phyloP scores from a whole-genome alignment of 2,888 invertebrate genomes.

The Anoncus sp. region DNA sequence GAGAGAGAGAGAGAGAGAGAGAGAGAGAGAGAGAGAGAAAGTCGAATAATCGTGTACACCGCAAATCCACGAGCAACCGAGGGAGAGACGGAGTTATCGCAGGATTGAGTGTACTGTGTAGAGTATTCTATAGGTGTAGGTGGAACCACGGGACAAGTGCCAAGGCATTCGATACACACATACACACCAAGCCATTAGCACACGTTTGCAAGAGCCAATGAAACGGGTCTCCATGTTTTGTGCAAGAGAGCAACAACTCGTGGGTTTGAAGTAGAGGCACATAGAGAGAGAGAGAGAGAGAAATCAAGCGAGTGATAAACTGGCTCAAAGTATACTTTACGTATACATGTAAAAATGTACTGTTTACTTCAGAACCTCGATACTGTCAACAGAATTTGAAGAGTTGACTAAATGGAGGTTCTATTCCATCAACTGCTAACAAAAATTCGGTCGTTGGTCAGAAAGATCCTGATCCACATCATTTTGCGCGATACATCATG shows the following conservation, averaged over 20 bases:
- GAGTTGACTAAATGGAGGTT: background rate
- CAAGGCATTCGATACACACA: constrained; percentile 22
- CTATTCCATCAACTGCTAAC: too few species aligned
- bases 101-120: constrained; percentile 50
- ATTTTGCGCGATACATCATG: too few species aligned
- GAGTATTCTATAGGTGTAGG: constrained; percentile 8
- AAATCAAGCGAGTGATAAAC: background rate
- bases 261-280: background rate
- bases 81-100: constrained; percentile 54
- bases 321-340: background rate
- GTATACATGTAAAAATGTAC: background rate
- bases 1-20: too few species aligned
- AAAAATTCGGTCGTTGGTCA: background rate
- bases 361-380: background rate
- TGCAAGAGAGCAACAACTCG: constrained; percentile 49
- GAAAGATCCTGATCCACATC: background rate
- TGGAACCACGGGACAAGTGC: constrained; percentile 10
- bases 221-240: constrained; percentile 62
- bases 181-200: background rate
- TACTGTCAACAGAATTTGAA: background rate
- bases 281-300: background rate
- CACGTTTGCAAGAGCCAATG: constrained; percentile 59
- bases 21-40: constrained; percentile 46
- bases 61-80: constrained; percentile 73
- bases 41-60: constrained; percentile 76